Base-by-base conservation (phyloP, 2,113 vertebrate species). In the Myrmophylax atrothorax region DNA sequence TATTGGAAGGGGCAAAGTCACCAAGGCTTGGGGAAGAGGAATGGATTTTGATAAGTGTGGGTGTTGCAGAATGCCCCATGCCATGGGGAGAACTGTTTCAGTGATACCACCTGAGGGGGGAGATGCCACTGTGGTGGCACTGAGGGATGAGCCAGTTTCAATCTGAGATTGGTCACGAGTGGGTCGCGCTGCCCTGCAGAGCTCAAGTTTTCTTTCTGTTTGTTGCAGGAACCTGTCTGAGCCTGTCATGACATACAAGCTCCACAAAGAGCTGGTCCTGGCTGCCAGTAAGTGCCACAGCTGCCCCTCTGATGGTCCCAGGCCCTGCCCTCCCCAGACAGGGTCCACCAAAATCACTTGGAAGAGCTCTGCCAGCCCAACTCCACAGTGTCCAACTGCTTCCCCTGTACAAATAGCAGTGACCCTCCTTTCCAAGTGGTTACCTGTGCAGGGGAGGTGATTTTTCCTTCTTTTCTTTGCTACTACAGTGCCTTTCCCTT, bases 191-290 rank as follows among this genome's bases (percentile, higher is more conserved):
- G 76, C 40, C 77, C 23, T 75, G 38, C 67, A 73, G 56, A 94
- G 94, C 94, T 97, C 84, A 96, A 96, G 12, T 69, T 40, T 95
- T 38, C 94, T 96, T 42, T 96, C 72, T 95, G 96, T 33, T 83
- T 70, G 20, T 97, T 98, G 84, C 97, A 98, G 99, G 98, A 99
- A 98, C 97, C 98, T 99, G 74, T 98, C 98, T 85, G 99, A 99
- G 96, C 99, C 99, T 9, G 97, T 99, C 93, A 99, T 99, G 99
- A 99, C 99, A 14, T 99, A 99, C 97, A 97, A 96, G 92, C 98
- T 99, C 50, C 99, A 99, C 97, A 98, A 98, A 97, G 98, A 99
- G 90, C 98, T 99, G 94, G 98, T 99, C 94, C 98, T 97, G 84
- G 99, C 99, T 97, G 99, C 99, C 98, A 99, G 99, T 99, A 99